A percentile compares a stretch with the other conserved stretches of the same genome.
These are phyloP conservation scores for Bubo blakistoni DNA, from an alignment of 2,113 vertebrate genomes.

Conservation along the genomic window DNA sequence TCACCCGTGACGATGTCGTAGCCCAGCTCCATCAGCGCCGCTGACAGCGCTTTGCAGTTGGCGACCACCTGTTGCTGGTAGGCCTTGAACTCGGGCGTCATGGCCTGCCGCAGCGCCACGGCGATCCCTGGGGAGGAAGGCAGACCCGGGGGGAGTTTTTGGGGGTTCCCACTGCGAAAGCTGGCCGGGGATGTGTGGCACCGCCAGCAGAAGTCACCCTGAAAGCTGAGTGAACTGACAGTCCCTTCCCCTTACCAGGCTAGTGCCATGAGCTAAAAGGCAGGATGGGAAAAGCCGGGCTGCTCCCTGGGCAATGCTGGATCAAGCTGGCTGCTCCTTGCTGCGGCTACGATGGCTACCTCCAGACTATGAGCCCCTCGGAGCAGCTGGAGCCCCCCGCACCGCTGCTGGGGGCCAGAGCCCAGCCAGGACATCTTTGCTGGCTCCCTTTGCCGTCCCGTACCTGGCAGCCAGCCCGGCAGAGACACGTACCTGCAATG, in stretches of 20 bases:
- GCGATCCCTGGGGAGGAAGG: conserved; percentile 80
- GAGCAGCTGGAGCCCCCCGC: background rate
- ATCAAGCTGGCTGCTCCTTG: background rate
- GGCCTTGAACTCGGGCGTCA: conserved; percentile 87
- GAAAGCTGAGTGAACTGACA: background rate
- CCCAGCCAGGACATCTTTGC: background rate
- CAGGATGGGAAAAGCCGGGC: background rate
- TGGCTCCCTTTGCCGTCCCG: background rate
- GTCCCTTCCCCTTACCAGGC: background rate
- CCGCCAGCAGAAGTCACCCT: background rate
- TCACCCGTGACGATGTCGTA: conserved; percentile 92
- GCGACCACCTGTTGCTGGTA: conserved; percentile 89
- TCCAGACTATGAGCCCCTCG: background rate
- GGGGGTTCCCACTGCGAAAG: background rate
- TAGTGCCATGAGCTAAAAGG: background rate
- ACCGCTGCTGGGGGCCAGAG: background rate
- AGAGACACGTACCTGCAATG: conserved; percentile 81
- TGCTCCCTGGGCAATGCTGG: background rate
- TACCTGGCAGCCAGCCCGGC: background rate
- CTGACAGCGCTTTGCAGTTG: conserved; percentile 84
- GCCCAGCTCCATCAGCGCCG: conserved; percentile 75
- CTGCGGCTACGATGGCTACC: background rate
- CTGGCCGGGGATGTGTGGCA: rapidly evolving
- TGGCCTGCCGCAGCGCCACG: conserved; percentile 89
- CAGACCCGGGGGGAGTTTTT: background rate